phyloP scores from a whole-genome alignment of 2,797 vertebrate genomes.

The Betta splendens region DNA sequence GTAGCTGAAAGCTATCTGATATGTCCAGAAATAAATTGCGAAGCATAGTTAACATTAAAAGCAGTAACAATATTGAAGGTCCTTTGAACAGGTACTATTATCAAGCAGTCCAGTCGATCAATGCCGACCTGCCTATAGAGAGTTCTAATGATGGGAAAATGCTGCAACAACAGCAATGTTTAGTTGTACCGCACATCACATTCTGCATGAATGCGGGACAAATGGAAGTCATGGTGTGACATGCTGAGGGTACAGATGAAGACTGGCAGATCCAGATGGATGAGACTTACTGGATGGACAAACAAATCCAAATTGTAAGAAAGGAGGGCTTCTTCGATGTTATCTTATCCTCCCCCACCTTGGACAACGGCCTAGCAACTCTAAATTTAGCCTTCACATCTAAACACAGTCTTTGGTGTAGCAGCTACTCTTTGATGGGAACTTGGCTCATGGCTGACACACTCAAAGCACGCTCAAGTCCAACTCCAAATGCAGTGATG shows the following conservation, averaged over 20 bases:
- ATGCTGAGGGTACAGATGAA: slow-evolving; percentile 22
- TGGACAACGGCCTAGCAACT: slow-evolving; percentile 68
- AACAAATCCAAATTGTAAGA: slow-evolving; percentile 50
- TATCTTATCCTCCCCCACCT: slow-evolving; percentile 75
- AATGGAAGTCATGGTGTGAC: no score
- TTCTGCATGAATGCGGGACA: no score
- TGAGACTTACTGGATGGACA: slow-evolving; percentile 42
- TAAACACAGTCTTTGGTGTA: slow-evolving; percentile 72
- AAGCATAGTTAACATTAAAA: no score
- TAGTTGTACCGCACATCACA: no score
- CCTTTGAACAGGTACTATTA: no score
- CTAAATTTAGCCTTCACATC: slow-evolving; percentile 74
- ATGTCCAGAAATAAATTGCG: no score
- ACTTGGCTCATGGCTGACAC: slow-evolving; percentile 62
- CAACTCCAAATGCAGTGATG: slow-evolving; percentile 51
- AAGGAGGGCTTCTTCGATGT: slow-evolving; percentile 58
- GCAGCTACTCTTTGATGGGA: slow-evolving; percentile 68
- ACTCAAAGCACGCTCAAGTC: slow-evolving; percentile 54
- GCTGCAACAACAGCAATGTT: no score
- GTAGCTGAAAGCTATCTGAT: no score
- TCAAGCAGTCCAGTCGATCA: no score
- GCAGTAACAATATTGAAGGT: no score
- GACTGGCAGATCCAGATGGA: slow-evolving; percentile 7
- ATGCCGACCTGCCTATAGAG: no score
- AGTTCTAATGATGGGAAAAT: no score